Evolutionary conservation across 2,797 vertebrate genomes (phyloP), one percentile per base, ranked within the genome.

Genomic region (Anabacerthia variegaticeps): DNA sequence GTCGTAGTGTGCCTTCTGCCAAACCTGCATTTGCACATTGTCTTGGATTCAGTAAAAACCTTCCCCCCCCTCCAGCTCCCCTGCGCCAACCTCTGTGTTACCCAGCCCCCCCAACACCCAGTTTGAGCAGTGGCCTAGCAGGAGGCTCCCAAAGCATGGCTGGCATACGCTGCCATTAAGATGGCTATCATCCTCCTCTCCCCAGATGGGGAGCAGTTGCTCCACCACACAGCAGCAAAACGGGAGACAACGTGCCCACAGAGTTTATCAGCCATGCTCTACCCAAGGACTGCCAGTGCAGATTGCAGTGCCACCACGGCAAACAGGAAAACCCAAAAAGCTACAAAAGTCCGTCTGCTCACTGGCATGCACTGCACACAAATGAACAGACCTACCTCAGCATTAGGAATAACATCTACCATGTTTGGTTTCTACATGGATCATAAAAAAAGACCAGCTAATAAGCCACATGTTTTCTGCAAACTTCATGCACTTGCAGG

Each of bases 211-310:
- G 2, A 87, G 71, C 26, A 77, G 41, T 30, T 17, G 6, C 39
- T 74, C 56, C 4, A 7, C 37, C 21, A 28, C 4, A 0, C 6
- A 21, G 27, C 39, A 63, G n/a, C 61, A 34, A 27, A 63, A 85
- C 2, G 0, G 34, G 26, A 91, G 32, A 75, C 2, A 10, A 39
- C 1, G 0, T 0, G 2, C 37, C 67, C 54, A 13, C 1, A 5
- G 4, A 27, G 19, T 37, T 88, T 26, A 54, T 52, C 7, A 3
- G 37, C 12, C 2, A n/a, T 0, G 0, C 13, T 88, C 41, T 30
- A 41, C 19, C 39, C 79, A 44, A 63, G 39, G 39, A 51, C 23
- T 4, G 11, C 36, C 55, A 73, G 44, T 26, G 44, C 39, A 66
- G 24, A 71, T 18, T 32, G 48, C 49, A 39, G 55, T 19, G 30